Evolutionary conservation across 2,113 vertebrate species (phyloP), one percentile per base, ranked within the genome.

Genomic region (Microcebus jonahi): DNA sequence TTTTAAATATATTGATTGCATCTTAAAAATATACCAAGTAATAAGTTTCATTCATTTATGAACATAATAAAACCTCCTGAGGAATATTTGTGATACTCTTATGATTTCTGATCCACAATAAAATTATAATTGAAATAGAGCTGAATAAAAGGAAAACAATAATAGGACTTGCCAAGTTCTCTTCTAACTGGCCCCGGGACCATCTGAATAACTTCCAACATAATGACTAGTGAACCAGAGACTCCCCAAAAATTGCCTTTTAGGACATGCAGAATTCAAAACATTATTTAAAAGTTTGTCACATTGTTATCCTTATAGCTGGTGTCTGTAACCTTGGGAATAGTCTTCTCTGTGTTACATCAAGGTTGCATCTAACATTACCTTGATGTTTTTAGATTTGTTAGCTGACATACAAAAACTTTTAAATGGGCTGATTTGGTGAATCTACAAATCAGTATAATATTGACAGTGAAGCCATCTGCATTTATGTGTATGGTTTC

Each of bases 121-220:
- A 36, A 93, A 68, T 12, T 95, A 45, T 31, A 82, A 71, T 31
- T 76, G 95, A 96, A 92, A 88, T 15, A 77, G n/a, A 90, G 65
- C 53, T 71, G 80, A 55, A 80, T 79, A 42, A 93, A 88, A 90
- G 45, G 25, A 68, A 88, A 81, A 91, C 77, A 65, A 50, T 45
- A 88, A 68, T 29, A 86, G 42, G 73, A 77, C 23, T 80, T 94
- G 23, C 14, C 2, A 12, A 8, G 5, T 76, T 91, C 67, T 83
- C 9, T 73, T 88, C 8, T 97, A 55, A 70, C 36, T 80, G 55
- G 34, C 53, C 5, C 21, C 50, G 12, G n/a, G 57, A 67, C 42
- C 34, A 77, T 77, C 70, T 86, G 75, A 82, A 89, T 73, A 90
- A 86, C 36, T 94, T 93, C 31, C 15, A 63, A 36, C 11, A 50